Percentiles rank a stretch among this genome's conserved stretches.
These are phyloP conservation scores for Amphipoea lucens DNA, from an alignment of 2,888 invertebrate species.

Conservation along the genomic window DNA sequence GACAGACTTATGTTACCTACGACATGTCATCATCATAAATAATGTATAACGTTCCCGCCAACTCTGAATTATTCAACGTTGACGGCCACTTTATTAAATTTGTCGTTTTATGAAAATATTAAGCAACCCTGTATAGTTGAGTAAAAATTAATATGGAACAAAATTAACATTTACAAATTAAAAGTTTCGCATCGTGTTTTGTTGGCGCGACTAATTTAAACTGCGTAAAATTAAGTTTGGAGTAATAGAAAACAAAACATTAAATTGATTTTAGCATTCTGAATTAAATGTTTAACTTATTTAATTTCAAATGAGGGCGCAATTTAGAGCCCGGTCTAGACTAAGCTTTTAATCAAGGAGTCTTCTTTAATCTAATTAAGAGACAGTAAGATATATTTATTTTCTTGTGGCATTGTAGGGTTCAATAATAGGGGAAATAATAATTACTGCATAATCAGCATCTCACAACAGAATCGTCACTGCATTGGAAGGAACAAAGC, in stretches of 20 bases:
- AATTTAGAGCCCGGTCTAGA: constrained; percentile 17
- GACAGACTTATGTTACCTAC: constrained; percentile 84
- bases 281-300: constrained; percentile 30
- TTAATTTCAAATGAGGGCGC: constrained; percentile 31
- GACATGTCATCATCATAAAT: constrained; percentile 89
- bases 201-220: constrained; percentile 63
- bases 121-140: constrained; percentile 73
- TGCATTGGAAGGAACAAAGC: neutral
- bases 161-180: constrained; percentile 78
- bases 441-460: neutral
- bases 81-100: constrained; percentile 89
- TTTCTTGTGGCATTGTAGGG: neutral
- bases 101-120: constrained; percentile 85
- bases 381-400: neutral
- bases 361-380: constrained; percentile 6
- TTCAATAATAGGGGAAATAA: neutral
- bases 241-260: constrained; percentile 63
- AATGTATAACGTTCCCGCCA: constrained; percentile 85
- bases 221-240: constrained; percentile 56
- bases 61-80: constrained; percentile 88
- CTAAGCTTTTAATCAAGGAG: constrained; percentile 19
- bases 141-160: constrained; percentile 79
- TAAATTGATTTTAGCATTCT: constrained; percentile 62
- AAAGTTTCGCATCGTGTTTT: constrained; percentile 68
- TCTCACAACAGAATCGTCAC: neutral